Percentiles rank a stretch among this genome's conserved stretches.
Evolutionary conservation across 2,888 invertebrate species (phyloP).

Genomic region (Gymnoscelis rufifasciata): DNA sequence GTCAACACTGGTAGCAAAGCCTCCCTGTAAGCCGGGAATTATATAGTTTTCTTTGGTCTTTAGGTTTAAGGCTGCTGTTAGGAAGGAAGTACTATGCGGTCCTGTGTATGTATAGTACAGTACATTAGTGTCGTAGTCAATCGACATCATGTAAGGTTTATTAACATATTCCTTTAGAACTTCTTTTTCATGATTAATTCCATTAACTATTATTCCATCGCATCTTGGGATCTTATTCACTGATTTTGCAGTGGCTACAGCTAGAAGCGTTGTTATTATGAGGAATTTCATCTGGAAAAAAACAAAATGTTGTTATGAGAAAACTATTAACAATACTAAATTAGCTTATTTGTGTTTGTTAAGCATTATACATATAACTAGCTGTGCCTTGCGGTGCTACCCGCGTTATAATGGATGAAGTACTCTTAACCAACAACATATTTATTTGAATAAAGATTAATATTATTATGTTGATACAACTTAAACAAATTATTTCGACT

Average conservation of each 20-base stretch:
- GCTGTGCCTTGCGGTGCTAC: too few relatives aligned
- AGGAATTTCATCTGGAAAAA: constrained; percentile 38
- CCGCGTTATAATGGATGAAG: too few relatives aligned
- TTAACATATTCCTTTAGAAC: constrained; percentile 35
- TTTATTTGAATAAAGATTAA: too few relatives aligned
- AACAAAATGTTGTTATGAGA: too few relatives aligned
- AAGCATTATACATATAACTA: too few relatives aligned
- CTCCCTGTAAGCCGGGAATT: constrained; percentile 44
- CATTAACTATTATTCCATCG: constrained; percentile 22
- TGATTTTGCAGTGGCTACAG: constrained; percentile 25
- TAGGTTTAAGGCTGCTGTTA: constrained; percentile 47
- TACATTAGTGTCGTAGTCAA: constrained; percentile 54
- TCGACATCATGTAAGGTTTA: constrained; percentile 53
- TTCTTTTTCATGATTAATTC: constrained; percentile 33
- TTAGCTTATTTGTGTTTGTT: too few relatives aligned
- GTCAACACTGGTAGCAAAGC: constrained; percentile 56
- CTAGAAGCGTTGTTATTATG: constrained; percentile 19
- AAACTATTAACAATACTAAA: too few relatives aligned
- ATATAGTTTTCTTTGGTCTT: constrained; percentile 41
- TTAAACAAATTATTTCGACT: too few relatives aligned
- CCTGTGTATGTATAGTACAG: constrained; percentile 53
- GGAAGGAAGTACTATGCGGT: constrained; percentile 29
- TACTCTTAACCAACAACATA: too few relatives aligned
- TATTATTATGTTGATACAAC: too few relatives aligned
- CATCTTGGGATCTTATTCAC: constrained; percentile 18